Evolutionary conservation across 2,888 invertebrate genomes (phyloP), one percentile per base, ranked within the genome.

Genomic region (Drosophila flavopinicola): DNA sequence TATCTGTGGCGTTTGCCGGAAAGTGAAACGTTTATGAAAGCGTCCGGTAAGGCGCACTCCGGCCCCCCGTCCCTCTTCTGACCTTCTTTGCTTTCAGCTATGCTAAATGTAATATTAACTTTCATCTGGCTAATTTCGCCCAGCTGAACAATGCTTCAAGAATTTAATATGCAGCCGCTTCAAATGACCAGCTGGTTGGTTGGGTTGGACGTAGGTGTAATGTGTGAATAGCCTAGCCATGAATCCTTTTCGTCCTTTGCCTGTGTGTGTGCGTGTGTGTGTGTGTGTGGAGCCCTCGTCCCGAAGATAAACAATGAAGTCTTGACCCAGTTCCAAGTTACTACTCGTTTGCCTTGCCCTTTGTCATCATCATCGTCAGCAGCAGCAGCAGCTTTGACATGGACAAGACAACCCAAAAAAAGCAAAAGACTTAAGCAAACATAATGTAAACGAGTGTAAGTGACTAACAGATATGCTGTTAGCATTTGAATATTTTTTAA

Each of bases 11-110:
- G 57, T 57, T 57, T 76, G 74, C 70, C 86, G 87, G 87, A 84
- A 83, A 86, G 87, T 80, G 85, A 83, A 85, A 77, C 73, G 82
- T 68, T 86, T 86, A 75, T 84, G 78, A 69, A 66, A 72, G 42
- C 78, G 73, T 86, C 87, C 83, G 80, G 67, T 65, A 64, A 52
- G 41, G 32, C 45, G 0, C 9, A 27, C 7, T 6, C 1, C n/a
- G 3, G 3, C 27, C 42, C 27, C 20, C 15, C 0, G n/a, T 38
- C 37, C 13, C 38, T 30, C 6, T 6, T 11, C 17, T 25, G 66
- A 66, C 75, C 85, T 85, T 68, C 75, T 63, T 66, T 52, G 54
- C 58, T 48, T 64, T 66, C n/a, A 37, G 44, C 66, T 44, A 29
- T 64, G 73, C 70, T 69, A 78, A 85, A 80, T 85, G 73, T 78